Base-by-base conservation (phyloP, 2,888 invertebrate species). In the Amphipoea oculea region DNA sequence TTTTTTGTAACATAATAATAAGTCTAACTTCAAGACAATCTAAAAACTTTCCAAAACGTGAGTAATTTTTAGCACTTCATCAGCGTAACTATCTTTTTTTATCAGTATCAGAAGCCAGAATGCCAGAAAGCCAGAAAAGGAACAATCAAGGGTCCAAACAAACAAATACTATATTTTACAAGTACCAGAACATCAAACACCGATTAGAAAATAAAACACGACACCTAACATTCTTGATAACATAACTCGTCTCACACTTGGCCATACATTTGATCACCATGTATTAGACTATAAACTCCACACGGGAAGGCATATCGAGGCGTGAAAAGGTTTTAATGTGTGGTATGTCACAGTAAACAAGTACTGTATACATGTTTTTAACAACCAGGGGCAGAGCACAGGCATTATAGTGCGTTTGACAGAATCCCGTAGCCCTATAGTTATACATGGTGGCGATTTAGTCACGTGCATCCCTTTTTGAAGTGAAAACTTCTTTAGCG, bases 241-340 rank as follows among this genome's bases (percentile, higher is more conserved):
- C 80, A 79, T 82, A 73, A 84, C 66, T 82, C 66, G 40, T 20
- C 48, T 5, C 29, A 66, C 36, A 14, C 66, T 48, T 14, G 14
- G n/a, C 51, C 40, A 62, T 79, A 68, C 23, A 74, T 68, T 48
- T 51, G 42, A 51, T 84, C 51, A 70, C 48, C 57, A 62, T 63
- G 20, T 42, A 74, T 48, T 20, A 62, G 14, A n/a, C 57, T n/a
- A 62, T 84, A 79, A 74, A 84, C 20, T 67, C 42, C n/a, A 79
- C 40, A 57, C 40, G 45, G 23, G 45, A 36, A 67, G 65, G 57
- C 45, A 51, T 20, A 23, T 42, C 29, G 60, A 84, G 40, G 54
- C 23, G 29, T 77, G 62, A 68, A 82, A 54, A 65, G n/a, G n/a
- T 60, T 66, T 57, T 5, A 79, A 73, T 36, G 48, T 73, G 7